Evolutionary conservation across 2,797 vertebrate genomes (phyloP), one percentile per base, ranked within the genome.

Genomic region (Leucoraja ocellata): DNA sequence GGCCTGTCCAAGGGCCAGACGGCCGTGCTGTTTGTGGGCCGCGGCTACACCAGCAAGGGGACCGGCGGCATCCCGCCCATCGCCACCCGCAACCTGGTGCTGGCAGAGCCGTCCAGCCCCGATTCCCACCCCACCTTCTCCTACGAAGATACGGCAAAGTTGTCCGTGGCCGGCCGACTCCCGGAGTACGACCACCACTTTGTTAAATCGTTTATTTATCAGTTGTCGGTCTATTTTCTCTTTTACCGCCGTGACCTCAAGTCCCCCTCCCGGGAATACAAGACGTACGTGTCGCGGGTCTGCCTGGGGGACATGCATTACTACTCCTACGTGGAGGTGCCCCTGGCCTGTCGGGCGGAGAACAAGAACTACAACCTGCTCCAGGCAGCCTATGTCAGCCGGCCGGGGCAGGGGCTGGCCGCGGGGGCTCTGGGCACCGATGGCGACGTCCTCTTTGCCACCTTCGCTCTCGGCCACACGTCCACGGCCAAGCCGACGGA

Each of bases 151-250:
- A 99, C 98, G 0, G 98, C 99, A 91, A 99, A 99, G 94, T 94
- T 99, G 93, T 98, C 98, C 0, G 98, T 99, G 93, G 97, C 97
- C 0, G 98, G 98, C n/a, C 97, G 98, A 7, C 98, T 99, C 14
- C 98, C 98, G 0, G 98, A 99, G 94, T 99, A 99, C 7, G 98
- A 98, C 97, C 98, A 99, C 94, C 98, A 99, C 94, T 99, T 99
- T 28, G 97, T 99, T 71, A 96, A 98, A 0, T 97, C 98, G 0
- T 99, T 99, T 1, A 96, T 97, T 8, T 97, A 96, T 0, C 97
- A 96, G 13, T 96, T 97, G 0, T 98, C 97, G 0, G 97, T 99
- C 73, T 99, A 99, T 96, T 99, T 99, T 95, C 96, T 99, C 0
- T 99, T 99, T 95, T 98, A 99, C 94, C 97, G 99, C 0, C 96